Evolutionary conservation across 2,888 invertebrate species (phyloP), one percentile per base, ranked within the genome.

Genomic region (Rhodophaea formosa): DNA sequence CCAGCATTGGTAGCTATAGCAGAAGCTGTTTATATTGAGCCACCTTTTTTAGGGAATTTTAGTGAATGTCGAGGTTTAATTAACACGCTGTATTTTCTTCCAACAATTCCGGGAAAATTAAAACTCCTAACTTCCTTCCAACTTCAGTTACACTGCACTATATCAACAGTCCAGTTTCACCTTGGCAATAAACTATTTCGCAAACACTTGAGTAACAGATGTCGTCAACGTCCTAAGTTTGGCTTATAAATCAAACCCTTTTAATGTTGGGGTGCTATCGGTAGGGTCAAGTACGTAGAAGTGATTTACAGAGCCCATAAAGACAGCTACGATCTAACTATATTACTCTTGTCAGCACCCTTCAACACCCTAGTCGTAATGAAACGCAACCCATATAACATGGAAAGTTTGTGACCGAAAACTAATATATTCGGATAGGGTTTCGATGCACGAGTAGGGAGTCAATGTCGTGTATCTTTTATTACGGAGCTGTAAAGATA

Each of bases 241-340:
- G 73, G 72, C 70, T 59, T 80, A 88, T 89, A 89, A 89, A 88
- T 89, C 88, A 88, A 82, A 87, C 88, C 88, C 88, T 86, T 88
- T 89, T 88, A 88, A 85, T 86, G 86, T 82, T 74, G 78, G 77
- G 72, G 71, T 69, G 77, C 84, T 82, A 85, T 84, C 80, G 85
- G 84, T 80, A 66, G 86, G 88, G 87, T 89, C 88, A 88, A 88
- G 86, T 81, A 83, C 81, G 86, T 81, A 79, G 75, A 79, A 79
- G 82, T 87, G 88, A 88, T 88, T 88, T 88, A 88, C 82, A 77
- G 77, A 66, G 63, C 75, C 80, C 80, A 84, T 88, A 88, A 88
- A 86, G 80, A 82, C 83, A 80, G 80, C 74, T 77, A 75, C 78
- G 75, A 79, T 78, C 80, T 79, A 77, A 77, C 76, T 77, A 81